These are phyloP conservation scores for Mormyrus lacerda DNA, from an alignment of 2,113 vertebrate genomes.

Conservation along the genomic window DNA sequence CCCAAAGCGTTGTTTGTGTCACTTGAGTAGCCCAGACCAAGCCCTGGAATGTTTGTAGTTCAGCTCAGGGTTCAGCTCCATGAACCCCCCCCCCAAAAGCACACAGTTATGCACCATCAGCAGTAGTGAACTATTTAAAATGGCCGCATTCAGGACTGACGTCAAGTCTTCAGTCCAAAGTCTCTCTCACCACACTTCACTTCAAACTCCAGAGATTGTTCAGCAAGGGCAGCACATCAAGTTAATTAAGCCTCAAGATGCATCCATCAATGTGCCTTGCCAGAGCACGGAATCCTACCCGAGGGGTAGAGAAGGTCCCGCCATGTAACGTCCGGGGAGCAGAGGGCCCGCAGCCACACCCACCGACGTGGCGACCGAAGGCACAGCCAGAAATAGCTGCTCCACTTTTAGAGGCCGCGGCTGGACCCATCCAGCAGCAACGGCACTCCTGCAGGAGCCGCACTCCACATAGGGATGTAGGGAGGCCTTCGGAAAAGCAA, in stretches of 20 bases:
- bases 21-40: background rate
- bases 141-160: background rate
- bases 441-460: background rate
- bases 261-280: background rate
- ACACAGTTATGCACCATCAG: background rate
- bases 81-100: background rate
- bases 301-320: background rate
- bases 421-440: background rate
- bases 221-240: background rate
- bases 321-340: background rate
- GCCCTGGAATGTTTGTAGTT: background rate
- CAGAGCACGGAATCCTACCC: background rate
- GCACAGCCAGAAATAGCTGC: constrained; percentile 1
- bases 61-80: background rate
- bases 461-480: too few species aligned
- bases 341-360: background rate
- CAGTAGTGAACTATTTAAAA: background rate
- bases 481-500: background rate
- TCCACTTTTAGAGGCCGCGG: background rate
- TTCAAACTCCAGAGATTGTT: background rate
- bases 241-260: background rate
- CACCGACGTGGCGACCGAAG: background rate
- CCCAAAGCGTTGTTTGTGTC: background rate
- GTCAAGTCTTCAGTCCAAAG: background rate
- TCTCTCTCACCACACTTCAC: background rate